Conservation (phyloP, 2,888 invertebrate genomes). For the Ormyrus nitidulus region DNA sequence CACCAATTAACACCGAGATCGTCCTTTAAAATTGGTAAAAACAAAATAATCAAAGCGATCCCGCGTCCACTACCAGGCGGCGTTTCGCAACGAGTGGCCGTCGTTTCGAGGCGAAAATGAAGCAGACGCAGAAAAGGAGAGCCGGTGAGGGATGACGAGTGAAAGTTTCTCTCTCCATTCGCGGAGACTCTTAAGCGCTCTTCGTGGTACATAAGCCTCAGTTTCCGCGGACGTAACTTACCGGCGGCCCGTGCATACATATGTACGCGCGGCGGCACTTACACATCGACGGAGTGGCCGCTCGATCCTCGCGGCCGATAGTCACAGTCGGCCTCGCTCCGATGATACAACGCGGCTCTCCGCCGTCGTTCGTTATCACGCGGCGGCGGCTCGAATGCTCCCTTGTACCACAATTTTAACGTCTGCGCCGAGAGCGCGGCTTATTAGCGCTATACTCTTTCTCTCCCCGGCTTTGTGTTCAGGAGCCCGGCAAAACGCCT, state of each 20-base stretch:
- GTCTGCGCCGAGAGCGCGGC: background rate
- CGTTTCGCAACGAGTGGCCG: slow-evolving; percentile 18
- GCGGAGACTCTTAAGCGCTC: slow-evolving; percentile 59
- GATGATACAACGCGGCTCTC: slow-evolving; percentile 71
- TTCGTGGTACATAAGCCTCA: slow-evolving; percentile 60
- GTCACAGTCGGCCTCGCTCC: slow-evolving; percentile 68
- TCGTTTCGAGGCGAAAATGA: slow-evolving; percentile 74
- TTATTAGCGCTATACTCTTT: slow-evolving; percentile 56
- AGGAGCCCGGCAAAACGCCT: slow-evolving; percentile 68
- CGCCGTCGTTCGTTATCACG: slow-evolving; percentile 29
- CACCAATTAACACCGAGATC: background rate
- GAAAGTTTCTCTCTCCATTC: slow-evolving; percentile 64
- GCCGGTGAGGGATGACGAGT: slow-evolving; percentile 71
- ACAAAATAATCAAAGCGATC: background rate
- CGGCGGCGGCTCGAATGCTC: background rate
- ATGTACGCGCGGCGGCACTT: no score
- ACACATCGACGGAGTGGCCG: background rate
- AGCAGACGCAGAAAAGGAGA: slow-evolving; percentile 56
- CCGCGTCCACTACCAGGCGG: background rate
- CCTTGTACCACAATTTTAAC: background rate
- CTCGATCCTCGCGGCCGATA: slow-evolving; percentile 62
- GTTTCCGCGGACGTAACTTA: slow-evolving; percentile 61
- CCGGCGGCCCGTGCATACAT: slow-evolving; percentile 26
- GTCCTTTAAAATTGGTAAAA: background rate
- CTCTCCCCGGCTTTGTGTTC: slow-evolving; percentile 66